These are phyloP conservation scores for Notoglanidium macrostoma DNA, from an alignment of 2,797 vertebrate genomes.

Conservation along the genomic window DNA sequence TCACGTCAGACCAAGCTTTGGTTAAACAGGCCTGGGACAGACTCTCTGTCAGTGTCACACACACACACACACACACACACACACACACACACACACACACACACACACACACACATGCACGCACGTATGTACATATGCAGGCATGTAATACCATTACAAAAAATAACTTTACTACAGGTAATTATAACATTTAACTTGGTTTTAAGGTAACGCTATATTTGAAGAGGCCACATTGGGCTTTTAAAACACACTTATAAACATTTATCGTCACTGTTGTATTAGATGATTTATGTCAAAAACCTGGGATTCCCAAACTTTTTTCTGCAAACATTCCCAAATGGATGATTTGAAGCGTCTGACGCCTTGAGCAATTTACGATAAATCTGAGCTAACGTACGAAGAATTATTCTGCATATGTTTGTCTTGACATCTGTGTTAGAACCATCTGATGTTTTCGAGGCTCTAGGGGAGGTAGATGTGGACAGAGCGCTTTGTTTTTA, in stretches of 20 bases:
- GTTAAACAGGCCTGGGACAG: slow-evolving; percentile 95
- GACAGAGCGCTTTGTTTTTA: not conserved
- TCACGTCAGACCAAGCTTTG: slow-evolving; percentile 94
- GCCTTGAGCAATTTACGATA: not conserved
- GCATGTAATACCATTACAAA: not conserved
- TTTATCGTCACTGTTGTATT: not conserved
- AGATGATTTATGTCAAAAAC: not conserved
- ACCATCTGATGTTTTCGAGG: not conserved
- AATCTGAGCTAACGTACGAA: not conserved
- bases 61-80: slow-evolving; percentile 15
- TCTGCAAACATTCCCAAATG: not conserved
- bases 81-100: not conserved
- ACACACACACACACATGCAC: not conserved
- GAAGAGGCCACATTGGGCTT: not conserved
- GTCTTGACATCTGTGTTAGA: not conserved
- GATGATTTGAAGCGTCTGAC: not conserved
- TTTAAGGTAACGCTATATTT: not conserved
- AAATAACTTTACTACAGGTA: not conserved
- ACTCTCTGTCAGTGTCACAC: slow-evolving; percentile 85
- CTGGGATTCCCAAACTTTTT: not conserved
- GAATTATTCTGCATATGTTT: not conserved
- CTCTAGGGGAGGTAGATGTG: not conserved
- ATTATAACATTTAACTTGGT: not conserved
- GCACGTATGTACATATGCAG: not conserved
- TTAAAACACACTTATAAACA: not conserved